Evolutionary conservation across 2,113 vertebrate genomes (phyloP).

Genomic region (Phaethornis superciliosus): DNA sequence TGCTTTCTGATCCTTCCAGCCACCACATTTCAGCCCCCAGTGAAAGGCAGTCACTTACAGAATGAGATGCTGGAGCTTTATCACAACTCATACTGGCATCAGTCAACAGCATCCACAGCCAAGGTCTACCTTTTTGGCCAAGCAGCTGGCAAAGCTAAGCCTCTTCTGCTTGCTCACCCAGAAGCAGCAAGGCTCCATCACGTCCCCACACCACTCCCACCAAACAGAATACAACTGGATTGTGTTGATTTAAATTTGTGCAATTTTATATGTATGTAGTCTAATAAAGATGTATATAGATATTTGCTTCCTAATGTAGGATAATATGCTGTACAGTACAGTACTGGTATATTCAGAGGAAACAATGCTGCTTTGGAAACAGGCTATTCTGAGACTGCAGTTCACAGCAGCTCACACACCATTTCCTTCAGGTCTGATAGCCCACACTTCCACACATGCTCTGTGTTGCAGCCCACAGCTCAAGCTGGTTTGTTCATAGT

Average conservation of each 20-base stretch:
- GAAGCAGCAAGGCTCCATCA: not conserved
- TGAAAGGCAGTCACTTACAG: not conserved
- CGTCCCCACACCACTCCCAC: not conserved
- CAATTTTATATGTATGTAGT: not conserved
- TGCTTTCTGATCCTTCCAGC: not conserved
- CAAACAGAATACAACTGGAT: not conserved
- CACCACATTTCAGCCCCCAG: not conserved
- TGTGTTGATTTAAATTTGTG: not conserved
- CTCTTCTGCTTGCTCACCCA: not conserved
- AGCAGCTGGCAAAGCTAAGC: not conserved
- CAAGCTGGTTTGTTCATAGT: not conserved
- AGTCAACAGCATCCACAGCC: not conserved
- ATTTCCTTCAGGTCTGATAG: not conserved
- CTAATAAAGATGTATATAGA: not conserved
- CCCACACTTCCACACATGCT: not conserved
- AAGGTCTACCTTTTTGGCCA: not conserved
- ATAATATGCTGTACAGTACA: accelerated
- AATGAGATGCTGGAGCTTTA: not conserved
- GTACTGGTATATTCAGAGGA: not conserved
- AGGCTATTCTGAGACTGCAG: not conserved
- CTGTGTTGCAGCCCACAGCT: not conserved
- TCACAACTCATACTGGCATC: not conserved
- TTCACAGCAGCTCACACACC: not conserved
- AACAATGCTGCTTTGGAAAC: not conserved
- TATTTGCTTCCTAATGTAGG: not conserved